Evolutionary conservation across 2,797 vertebrate species (phyloP), one percentile per base, ranked within the genome.

Genomic region (Fistularia commersonii): DNA sequence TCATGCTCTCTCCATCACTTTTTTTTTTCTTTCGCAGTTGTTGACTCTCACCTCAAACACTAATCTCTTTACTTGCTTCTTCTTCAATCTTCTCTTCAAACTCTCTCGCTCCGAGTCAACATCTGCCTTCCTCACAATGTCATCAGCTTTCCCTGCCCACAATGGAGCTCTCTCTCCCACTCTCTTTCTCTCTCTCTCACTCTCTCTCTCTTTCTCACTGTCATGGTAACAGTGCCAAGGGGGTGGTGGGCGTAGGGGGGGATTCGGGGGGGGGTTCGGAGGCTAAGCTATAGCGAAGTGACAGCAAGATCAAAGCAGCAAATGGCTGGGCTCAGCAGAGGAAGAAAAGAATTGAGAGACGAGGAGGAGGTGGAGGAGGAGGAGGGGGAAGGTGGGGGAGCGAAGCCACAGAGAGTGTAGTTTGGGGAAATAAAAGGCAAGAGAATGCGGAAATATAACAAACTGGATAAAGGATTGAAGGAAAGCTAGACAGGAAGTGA

Each of bases 291-390:
- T 7, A 51, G 36, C 9, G 41, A 58, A 76, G 63, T 46, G 51
- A 64, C 41, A 45, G 38, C 6, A 35, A 67, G 73, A 76, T 83
- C 77, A 85, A 79, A 79, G 69, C 61, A 35, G 57, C 60, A 68
- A 64, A 64, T 11, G 45, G 14, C 51, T 47, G 33, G 57, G 54
- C 56, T 76, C 48, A 51, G 75, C 54, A 37, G 49, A 36, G 37
- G 49, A 54, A 33, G 51, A 54, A 58, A 51, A 55, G 53, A 61
- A 69, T 9, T 31, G 53, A 33, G 10, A 32, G 43, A 57, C 11
- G 54, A 46, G 40, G 51, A 51, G 9, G 47, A 33, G 56, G 50
- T 6, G 45, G 10, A 7, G 6, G 39, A 41, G 12, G 12, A 3
- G 39, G 8, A 36, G 35, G 51, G 7, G 32, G 54, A 0, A 3